These are phyloP conservation scores for Colostygia pectinataria DNA, from an alignment of 2,888 invertebrate genomes.

Conservation along the genomic window DNA sequence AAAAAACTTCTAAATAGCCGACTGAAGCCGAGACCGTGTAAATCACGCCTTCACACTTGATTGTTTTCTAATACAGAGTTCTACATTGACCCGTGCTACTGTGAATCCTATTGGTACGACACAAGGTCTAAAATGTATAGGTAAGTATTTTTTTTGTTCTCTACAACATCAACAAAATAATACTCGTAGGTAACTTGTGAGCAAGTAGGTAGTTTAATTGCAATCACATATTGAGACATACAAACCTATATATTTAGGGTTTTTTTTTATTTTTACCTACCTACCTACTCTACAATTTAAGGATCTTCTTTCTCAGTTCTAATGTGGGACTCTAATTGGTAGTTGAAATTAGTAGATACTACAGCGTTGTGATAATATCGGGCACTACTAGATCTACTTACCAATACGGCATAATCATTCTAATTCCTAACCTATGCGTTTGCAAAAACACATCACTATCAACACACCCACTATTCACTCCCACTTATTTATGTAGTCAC, in stretches of 20 bases:
- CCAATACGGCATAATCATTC: not conserved
- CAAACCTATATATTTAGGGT: no score
- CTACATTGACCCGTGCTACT: not conserved
- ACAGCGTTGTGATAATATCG: no score
- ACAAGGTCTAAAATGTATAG: not conserved
- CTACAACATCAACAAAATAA: no score
- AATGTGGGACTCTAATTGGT: no score
- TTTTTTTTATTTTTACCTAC: no score
- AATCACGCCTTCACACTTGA: slow-evolving; percentile 17
- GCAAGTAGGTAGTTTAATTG: no score
- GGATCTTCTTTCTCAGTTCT: no score
- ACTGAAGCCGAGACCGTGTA: slow-evolving; percentile 4
- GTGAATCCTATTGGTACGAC: not conserved
- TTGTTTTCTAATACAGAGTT: slow-evolving; percentile 9
- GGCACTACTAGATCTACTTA: not conserved
- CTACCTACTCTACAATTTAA: no score
- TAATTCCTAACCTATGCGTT: slow-evolving; percentile 1
- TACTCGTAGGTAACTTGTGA: no score
- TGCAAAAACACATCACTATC: slow-evolving; percentile 4
- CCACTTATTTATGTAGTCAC: not conserved
- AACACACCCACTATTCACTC: not conserved
- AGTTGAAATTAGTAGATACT: no score
- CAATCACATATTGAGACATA: no score
- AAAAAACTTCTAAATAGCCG: slow-evolving; percentile 11
- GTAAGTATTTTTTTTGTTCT: no score